phyloP scores from a whole-genome alignment of 2,888 invertebrate species.

The Exocentrus adspersus region DNA sequence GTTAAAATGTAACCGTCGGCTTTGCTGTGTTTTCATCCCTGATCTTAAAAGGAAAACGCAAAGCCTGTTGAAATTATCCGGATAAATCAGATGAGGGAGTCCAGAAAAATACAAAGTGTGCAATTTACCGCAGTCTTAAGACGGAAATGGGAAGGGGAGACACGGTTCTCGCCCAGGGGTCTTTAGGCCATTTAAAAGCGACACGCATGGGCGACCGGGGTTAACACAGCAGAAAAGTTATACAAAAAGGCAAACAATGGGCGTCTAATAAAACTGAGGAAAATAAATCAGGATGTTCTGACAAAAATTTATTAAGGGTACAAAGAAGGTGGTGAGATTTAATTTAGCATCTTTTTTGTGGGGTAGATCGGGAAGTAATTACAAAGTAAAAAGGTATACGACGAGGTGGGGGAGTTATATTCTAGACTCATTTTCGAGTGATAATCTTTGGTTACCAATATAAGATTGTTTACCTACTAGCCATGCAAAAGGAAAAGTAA shows the following conservation, averaged over 20 bases:
- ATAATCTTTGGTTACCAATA: too few species aligned
- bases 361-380: background rate
- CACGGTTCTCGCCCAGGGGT: background rate
- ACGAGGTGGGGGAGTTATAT: too few species aligned
- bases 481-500: too few species aligned
- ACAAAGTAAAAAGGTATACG: too few species aligned
- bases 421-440: too few species aligned
- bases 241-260: constrained; percentile 1
- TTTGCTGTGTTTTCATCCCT: too few species aligned
- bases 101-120: too few species aligned
- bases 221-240: background rate
- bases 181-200: background rate
- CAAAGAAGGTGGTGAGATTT: background rate
- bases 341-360: background rate
- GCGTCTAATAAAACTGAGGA: background rate
- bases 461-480: too few species aligned
- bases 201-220: background rate
- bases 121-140: background rate
- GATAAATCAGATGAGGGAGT: too few species aligned
- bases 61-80: too few species aligned
- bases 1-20: too few species aligned
- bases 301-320: background rate
- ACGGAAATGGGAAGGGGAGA: background rate
- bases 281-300: background rate
- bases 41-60: too few species aligned